Percentiles rank a stretch among this genome's conserved stretches.
phyloP scores from a whole-genome alignment of 2,888 invertebrate species.

The Meloe dianella region DNA sequence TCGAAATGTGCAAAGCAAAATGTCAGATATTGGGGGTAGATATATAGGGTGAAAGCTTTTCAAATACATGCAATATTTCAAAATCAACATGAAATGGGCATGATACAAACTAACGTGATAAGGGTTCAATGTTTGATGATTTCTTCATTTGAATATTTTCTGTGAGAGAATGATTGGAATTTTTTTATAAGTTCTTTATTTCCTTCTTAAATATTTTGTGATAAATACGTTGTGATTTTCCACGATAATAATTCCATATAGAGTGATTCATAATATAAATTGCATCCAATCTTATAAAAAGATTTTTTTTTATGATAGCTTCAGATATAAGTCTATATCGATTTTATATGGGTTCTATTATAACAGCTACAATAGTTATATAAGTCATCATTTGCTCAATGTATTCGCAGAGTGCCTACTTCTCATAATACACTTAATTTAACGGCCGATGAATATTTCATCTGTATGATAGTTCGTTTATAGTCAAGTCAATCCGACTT shows the following conservation, averaged over 20 bases:
- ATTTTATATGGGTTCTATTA: not conserved
- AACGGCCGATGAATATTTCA: constrained; percentile 10
- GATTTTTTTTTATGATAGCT: not conserved
- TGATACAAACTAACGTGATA: constrained; percentile 44
- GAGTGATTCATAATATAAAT: constrained; percentile 12
- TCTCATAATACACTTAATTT: constrained; percentile 7
- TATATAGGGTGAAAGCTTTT: constrained; percentile 30
- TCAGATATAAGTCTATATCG: not conserved
- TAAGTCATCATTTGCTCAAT: not conserved
- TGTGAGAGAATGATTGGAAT: no score
- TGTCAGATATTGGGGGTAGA: constrained; percentile 4
- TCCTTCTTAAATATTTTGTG: not conserved
- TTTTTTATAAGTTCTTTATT: not conserved
- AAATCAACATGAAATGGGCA: constrained; percentile 44
- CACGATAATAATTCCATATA: not conserved
- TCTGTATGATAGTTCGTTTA: not conserved
- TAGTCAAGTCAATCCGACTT: not conserved
- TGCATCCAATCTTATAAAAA: constrained; percentile 4
- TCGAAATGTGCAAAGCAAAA: constrained; percentile 41
- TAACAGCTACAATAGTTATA: constrained; percentile 4
- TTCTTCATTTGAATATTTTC: not conserved
- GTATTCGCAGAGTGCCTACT: not conserved
- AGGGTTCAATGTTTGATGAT: not conserved
- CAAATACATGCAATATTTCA: constrained; percentile 49
- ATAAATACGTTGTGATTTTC: not conserved